Conservation (phyloP, 35 echinoderm and acorn worm genomes). For the Ophiothrix spiculata region DNA sequence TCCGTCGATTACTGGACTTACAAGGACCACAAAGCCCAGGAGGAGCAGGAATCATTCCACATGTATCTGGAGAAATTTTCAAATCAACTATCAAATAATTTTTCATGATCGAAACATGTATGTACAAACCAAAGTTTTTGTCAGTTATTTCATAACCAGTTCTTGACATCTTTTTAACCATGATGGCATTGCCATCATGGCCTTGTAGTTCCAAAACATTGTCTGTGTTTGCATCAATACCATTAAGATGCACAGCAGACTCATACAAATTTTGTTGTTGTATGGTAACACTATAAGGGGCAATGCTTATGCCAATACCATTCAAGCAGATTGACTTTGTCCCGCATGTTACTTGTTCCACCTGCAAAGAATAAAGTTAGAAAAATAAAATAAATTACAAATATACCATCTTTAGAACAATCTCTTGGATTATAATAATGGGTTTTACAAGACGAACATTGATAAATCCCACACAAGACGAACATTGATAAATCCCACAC, state of each 20-base stretch:
- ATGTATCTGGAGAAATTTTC: constrained; percentile 9
- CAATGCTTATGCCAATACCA: constrained; percentile 26
- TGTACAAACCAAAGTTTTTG: neutral
- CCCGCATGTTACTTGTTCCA: constrained; percentile 28
- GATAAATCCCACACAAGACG: no score
- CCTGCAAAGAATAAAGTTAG: constrained; percentile 21
- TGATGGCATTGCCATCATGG: neutral
- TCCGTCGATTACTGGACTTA: neutral
- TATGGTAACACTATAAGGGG: constrained; percentile 24
- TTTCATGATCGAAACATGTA: constrained; percentile 19
- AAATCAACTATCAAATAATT: constrained; percentile 40
- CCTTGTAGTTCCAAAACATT: constrained; percentile 8
- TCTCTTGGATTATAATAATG: no score
- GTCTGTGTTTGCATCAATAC: constrained; percentile 4
- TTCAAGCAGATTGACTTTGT: constrained; percentile 25
- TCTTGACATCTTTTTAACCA: constrained; percentile 5
- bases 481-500: no score
- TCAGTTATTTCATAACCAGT: constrained; percentile 23
- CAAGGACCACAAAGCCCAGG: constrained; percentile 56
- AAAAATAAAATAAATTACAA: neutral
- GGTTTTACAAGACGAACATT: no score
- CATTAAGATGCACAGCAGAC: constrained; percentile 38
- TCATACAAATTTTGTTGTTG: constrained; percentile 13
- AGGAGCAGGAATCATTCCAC: constrained; percentile 10
- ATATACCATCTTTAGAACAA: no score